Evolutionary conservation across 2,797 vertebrate genomes (phyloP).

Genomic region (Fistularia commersonii): DNA sequence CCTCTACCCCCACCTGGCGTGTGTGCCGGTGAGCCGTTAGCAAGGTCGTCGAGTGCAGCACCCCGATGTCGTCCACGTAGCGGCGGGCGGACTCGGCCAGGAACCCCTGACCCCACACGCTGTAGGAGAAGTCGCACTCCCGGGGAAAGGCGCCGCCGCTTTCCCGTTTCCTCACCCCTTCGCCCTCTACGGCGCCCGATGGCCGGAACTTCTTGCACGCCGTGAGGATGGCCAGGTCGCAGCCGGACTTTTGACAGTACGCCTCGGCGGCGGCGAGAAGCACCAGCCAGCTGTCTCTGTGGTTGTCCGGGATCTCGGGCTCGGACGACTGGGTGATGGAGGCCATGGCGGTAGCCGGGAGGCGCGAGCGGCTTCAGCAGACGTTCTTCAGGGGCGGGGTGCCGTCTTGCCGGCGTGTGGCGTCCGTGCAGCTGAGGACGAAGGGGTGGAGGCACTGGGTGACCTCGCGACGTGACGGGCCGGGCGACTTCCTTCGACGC

Average conservation of each 20-base stretch:
- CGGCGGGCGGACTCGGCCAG: slow-evolving; percentile 81
- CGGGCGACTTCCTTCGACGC: slow-evolving; percentile 33
- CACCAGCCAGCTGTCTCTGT: slow-evolving; percentile 86
- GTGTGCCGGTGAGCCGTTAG: slow-evolving; percentile 75
- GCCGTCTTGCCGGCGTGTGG: slow-evolving; percentile 14
- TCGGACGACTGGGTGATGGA: slow-evolving; percentile 64
- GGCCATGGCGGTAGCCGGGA: slow-evolving; percentile 65
- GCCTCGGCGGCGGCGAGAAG: slow-evolving; percentile 81
- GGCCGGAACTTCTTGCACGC: slow-evolving; percentile 78
- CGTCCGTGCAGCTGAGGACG: neutral
- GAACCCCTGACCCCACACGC: slow-evolving; percentile 82
- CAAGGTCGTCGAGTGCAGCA: slow-evolving; percentile 83
- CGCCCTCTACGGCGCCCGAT: slow-evolving; percentile 32
- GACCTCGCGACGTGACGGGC: slow-evolving; percentile 41
- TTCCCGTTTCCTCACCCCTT: slow-evolving; percentile 55
- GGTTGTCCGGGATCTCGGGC: slow-evolving; percentile 84
- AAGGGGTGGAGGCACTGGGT: slow-evolving; percentile 55
- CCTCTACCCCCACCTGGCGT: slow-evolving; percentile 47
- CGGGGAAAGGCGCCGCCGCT: slow-evolving; percentile 48
- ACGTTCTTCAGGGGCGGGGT: slow-evolving; percentile 1
- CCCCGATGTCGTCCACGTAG: slow-evolving; percentile 88
- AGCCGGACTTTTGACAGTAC: slow-evolving; percentile 86
- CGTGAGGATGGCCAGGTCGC: slow-evolving; percentile 84
- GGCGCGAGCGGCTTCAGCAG: slow-evolving; percentile 11
- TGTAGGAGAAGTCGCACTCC: slow-evolving; percentile 78